phyloP scores from a whole-genome alignment of 2,888 invertebrate species.

The Idaea straminata region DNA sequence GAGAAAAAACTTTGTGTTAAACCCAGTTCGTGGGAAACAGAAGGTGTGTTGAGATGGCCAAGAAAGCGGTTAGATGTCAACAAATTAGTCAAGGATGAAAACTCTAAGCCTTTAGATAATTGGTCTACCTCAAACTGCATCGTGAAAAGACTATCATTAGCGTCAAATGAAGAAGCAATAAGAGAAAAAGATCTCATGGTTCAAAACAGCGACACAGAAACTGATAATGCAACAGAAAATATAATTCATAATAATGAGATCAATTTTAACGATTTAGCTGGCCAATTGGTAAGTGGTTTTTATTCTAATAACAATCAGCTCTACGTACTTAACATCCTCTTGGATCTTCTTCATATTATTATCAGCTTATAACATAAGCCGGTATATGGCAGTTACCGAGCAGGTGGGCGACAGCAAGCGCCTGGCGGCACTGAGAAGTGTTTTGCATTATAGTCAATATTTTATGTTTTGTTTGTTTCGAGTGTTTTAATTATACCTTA shows the following conservation, averaged over 20 bases:
- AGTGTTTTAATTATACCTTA: too few relatives aligned
- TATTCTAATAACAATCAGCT: neutral
- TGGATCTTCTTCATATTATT: too few relatives aligned
- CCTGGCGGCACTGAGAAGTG: too few relatives aligned
- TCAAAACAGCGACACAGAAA: constrained; percentile 5
- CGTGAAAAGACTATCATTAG: constrained; percentile 2
- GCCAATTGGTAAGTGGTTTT: neutral
- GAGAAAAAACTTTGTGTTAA: constrained; percentile 8
- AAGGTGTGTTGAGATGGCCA: constrained; percentile 8
- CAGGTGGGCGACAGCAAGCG: too few relatives aligned
- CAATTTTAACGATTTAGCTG: constrained; percentile 4
- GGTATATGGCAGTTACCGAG: too few relatives aligned
- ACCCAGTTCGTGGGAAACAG: constrained; percentile 7
- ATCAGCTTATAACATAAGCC: too few relatives aligned
- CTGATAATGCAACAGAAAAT: neutral
- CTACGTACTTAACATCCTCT: neutral
- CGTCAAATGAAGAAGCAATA: neutral
- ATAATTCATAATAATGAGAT: neutral
- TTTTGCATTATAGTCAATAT: too few relatives aligned
- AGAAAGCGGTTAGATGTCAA: constrained; percentile 9
- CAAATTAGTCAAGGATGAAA: constrained; percentile 8
- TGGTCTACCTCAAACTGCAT: constrained; percentile 5
- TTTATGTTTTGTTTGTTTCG: too few relatives aligned
- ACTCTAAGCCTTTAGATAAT: constrained; percentile 6
- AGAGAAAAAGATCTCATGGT: constrained; percentile 3